Percentiles rank a stretch among this genome's conserved stretches.
These are phyloP conservation scores for Parus major DNA, from an alignment of 2,113 vertebrate species.

Conservation along the genomic window DNA sequence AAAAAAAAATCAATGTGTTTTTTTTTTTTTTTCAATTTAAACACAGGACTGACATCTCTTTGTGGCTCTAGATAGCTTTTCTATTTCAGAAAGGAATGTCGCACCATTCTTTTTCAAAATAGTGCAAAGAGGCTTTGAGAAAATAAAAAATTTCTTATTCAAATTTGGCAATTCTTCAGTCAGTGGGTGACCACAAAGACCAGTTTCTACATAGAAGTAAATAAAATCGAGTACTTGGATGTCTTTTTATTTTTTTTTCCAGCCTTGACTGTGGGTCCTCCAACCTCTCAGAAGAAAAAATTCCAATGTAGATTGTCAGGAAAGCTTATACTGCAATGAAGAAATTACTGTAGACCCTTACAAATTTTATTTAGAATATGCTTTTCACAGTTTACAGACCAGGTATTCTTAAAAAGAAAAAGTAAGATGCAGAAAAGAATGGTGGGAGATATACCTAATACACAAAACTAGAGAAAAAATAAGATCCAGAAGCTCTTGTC, in stretches of 20 bases:
- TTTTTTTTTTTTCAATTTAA: neutral
- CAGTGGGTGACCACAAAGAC: neutral
- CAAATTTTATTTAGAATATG: neutral
- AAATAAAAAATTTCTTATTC: neutral
- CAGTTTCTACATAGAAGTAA: neutral
- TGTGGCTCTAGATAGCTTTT: neutral
- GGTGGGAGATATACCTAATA: neutral
- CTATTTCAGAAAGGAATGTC: neutral
- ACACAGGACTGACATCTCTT: neutral
- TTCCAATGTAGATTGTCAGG: neutral
- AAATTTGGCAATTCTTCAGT: neutral
- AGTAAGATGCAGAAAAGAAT: neutral
- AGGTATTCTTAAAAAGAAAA: neutral
- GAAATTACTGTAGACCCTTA: neutral
- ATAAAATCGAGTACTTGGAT: neutral
- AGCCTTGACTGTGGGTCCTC: neutral
- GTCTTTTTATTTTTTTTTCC: neutral
- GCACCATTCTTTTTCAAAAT: neutral
- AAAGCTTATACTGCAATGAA: neutral
- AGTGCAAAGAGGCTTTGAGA: neutral
- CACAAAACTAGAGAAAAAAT: neutral
- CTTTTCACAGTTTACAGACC: neutral
- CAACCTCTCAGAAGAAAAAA: neutral
- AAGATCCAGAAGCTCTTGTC: neutral
- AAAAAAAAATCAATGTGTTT: neutral